Conservation (phyloP, 35 echinoderm and acorn worm species). For the Chiridota heheva region DNA sequence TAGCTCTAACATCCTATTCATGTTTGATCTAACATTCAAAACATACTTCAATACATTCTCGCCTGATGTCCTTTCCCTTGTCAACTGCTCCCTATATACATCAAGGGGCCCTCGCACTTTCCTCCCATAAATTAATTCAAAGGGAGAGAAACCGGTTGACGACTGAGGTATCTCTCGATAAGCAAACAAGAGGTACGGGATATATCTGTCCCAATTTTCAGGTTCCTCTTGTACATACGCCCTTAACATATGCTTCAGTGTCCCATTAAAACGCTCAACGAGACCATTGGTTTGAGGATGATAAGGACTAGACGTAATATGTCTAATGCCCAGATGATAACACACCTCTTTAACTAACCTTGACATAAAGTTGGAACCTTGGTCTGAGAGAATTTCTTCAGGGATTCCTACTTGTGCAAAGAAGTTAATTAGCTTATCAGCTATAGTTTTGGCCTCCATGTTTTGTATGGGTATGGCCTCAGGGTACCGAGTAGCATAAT, state of each 20-base stretch:
- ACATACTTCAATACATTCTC: conserved; percentile 5
- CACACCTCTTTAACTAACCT: conserved; percentile 20
- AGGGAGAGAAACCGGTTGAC: conserved; percentile 25
- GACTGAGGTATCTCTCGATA: conserved; percentile 50
- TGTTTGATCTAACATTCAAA: neutral
- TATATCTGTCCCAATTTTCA: conserved; percentile 52
- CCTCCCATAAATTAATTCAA: conserved; percentile 35
- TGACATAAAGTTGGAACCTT: conserved; percentile 38
- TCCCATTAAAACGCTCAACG: conserved; percentile 55
- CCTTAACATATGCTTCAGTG: conserved; percentile 57
- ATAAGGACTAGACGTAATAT: conserved; percentile 36
- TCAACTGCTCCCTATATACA: conserved; percentile 14
- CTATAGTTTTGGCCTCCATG: conserved; percentile 30
- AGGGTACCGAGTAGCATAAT: conserved; percentile 43
- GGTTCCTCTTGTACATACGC: neutral
- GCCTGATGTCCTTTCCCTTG: conserved; percentile 1
- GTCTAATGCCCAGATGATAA: conserved; percentile 7
- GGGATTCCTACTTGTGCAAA: conserved; percentile 33
- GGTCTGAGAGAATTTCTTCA: conserved; percentile 21
- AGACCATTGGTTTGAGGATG: conserved; percentile 49
- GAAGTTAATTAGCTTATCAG: conserved; percentile 20
- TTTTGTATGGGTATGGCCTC: conserved; percentile 31
- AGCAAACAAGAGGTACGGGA: conserved; percentile 61
- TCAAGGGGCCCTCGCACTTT: conserved; percentile 41
- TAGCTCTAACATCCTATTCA: neutral